Evolutionary conservation across 53 echinoderm and acorn worm species (phyloP).

Genomic region (Zoroaster sp.): DNA sequence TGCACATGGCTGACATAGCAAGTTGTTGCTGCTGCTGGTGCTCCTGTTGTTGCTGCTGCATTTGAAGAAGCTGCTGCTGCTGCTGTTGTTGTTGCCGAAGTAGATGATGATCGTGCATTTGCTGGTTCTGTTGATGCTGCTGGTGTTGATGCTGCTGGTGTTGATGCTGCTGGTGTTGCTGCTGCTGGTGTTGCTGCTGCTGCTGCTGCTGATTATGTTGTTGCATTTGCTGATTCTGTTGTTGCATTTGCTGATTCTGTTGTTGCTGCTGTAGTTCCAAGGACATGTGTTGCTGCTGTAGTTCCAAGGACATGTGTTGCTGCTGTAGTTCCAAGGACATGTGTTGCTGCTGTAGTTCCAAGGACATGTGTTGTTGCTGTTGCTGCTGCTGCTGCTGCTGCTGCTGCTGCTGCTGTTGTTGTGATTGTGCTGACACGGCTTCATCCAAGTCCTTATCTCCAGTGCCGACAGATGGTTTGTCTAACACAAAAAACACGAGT

Average conservation of each 20-base stretch:
- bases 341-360: not conserved
- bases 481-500: not conserved
- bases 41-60: conserved; percentile 1
- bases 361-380: not conserved
- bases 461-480: not conserved
- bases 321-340: not conserved
- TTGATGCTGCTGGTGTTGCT: conserved; percentile 14
- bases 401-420: not conserved
- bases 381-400: not conserved
- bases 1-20: not conserved
- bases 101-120: not conserved
- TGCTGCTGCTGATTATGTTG: not conserved
- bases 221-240: conserved; percentile 6
- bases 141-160: conserved; percentile 40
- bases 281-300: conserved; percentile 1
- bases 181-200: not conserved
- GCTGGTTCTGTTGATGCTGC: conserved; percentile 25
- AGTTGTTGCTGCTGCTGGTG: not conserved
- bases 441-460: not conserved
- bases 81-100: conserved; percentile 10
- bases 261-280: conserved; percentile 6
- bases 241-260: not conserved
- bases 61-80: not conserved
- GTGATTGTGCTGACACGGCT: not conserved
- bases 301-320: not conserved